These are phyloP conservation scores for Amaurobius ferox DNA, from an alignment of 2,888 invertebrate species.

Conservation along the genomic window DNA sequence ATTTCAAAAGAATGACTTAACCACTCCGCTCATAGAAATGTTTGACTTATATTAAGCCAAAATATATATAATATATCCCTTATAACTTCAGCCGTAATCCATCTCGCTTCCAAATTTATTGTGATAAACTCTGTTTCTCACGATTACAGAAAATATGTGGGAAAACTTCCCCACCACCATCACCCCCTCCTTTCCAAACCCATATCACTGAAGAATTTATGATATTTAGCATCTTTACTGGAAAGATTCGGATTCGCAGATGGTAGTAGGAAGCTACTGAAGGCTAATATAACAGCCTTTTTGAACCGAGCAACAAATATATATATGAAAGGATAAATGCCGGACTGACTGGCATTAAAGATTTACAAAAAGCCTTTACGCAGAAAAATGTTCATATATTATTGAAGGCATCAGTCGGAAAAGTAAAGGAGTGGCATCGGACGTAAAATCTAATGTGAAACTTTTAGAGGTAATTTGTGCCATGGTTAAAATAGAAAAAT, in stretches of 20 bases:
- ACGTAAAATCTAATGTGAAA: no score
- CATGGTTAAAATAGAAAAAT: no score
- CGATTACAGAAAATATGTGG: not conserved
- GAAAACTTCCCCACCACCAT: not conserved
- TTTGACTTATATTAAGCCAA: no score
- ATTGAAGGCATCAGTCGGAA: conserved; percentile 28
- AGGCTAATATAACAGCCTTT: conserved; percentile 33
- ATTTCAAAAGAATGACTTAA: no score
- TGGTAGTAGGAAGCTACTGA: not conserved
- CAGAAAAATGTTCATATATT: conserved; percentile 9
- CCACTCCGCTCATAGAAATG: no score
- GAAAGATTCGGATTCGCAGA: conserved; percentile 11
- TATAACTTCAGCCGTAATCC: not conserved
- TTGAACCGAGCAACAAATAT: conserved; percentile 16
- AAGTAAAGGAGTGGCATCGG: not conserved
- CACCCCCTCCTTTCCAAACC: conserved; percentile 28
- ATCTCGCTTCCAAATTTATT: not conserved
- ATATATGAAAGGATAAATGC: conserved; percentile 25
- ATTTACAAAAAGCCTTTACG: conserved; percentile 36
- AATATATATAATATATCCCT: no score
- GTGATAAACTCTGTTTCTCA: not conserved
- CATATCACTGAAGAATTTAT: conserved; percentile 57
- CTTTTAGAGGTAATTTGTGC: no score
- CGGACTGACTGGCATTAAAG: conserved; percentile 30
- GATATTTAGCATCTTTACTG: conserved; percentile 55